Base-by-base conservation (phyloP, 1,140 invertebrate species). In the Periplaneta americana region DNA sequence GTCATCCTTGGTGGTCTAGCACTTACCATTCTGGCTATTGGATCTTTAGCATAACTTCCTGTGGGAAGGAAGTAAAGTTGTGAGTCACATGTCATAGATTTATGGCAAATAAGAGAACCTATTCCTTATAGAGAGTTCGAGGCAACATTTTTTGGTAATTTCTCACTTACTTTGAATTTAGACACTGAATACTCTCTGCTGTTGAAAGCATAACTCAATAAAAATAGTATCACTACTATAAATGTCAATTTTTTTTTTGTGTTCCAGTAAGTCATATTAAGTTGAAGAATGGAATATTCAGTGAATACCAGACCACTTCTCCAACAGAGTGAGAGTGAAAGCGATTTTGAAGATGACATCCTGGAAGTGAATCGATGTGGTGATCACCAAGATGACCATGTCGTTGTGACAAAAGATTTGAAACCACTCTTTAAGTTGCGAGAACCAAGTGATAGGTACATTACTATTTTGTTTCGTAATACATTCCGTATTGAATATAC, bases 361-460 rank as follows among this genome's bases (percentile, higher is more conserved):
- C 75, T 79, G 74, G 80, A 81, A 74, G 82, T 82, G 31, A 84
- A 80, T 48, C n/a, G 82, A 76, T 83, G 85, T 28, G 88, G 89
- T 81, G 87, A 86, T 36, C 48, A 66, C 48, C 87, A 89, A 80
- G 84, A 87, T 79, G 88, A 90, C 81, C 87, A 90, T 28, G 85
- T 83, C 82, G 84, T 89, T 34, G 82, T 84, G 75, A 85, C 88
- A 75, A 88, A 87, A 57, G 89, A 91, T 85, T 86, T 87, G 37
- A 90, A 89, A 84, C 88, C 90, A 39, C 86, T 92, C 81, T 89
- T 91, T 81, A 91, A 89, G 84, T 84, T 87, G 74, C 82, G 86
- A 39, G 89, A 90, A 84, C 94, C 94, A 18, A 83, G 85, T 33
- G 93, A 94, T 83, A 91, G 89, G 83, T 76, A 82, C 17, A 75